These are phyloP conservation scores for Pararge aegeria DNA, from an alignment of 1,140 invertebrate genomes.

Conservation along the genomic window DNA sequence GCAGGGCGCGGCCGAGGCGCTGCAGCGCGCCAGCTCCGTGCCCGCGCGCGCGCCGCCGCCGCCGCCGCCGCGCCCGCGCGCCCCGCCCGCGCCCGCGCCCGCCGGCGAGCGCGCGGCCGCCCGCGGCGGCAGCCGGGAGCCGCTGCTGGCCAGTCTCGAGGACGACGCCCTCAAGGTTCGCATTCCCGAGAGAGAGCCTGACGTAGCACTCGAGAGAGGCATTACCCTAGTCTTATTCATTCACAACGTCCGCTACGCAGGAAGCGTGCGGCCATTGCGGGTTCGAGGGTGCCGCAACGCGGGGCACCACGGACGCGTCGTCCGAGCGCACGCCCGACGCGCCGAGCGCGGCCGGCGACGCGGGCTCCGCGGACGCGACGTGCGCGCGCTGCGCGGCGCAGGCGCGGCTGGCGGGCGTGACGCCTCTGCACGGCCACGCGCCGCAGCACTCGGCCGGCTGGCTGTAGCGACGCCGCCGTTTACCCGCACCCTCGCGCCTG, in stretches of 20 bases:
- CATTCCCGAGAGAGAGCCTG: not conserved
- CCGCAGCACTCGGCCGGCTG: conserved; percentile 71
- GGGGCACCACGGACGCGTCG: conserved; percentile 23
- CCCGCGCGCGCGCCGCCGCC: conserved; percentile 45
- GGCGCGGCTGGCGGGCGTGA: conserved; percentile 63
- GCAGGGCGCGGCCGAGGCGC: conserved; percentile 34
- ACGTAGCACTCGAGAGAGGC: not conserved
- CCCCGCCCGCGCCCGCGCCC: conserved; percentile 31
- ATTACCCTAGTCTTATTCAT: too few species aligned
- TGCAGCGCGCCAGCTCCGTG: conserved; percentile 62
- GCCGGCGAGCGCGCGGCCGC: conserved; percentile 38
- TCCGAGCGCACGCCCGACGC: conserved; percentile 38
- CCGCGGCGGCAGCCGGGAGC: conserved; percentile 57
- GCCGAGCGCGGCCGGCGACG: conserved; percentile 25
- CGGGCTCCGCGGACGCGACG: conserved; percentile 23
- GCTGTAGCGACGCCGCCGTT: conserved; percentile 44
- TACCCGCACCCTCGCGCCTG: not conserved
- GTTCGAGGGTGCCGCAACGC: conserved; percentile 27
- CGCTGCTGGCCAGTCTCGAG: conserved; percentile 64
- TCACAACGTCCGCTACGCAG: too few species aligned
- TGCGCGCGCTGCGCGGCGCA: conserved; percentile 60
- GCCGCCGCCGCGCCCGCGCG: conserved; percentile 25
- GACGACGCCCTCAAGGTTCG: conserved; percentile 57
- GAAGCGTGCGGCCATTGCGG: conserved; percentile 48
- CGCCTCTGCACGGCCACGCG: conserved; percentile 68